Evolutionary conservation across 2,797 vertebrate species (phyloP).

Genomic region (Xiphophorus birchmanni): DNA sequence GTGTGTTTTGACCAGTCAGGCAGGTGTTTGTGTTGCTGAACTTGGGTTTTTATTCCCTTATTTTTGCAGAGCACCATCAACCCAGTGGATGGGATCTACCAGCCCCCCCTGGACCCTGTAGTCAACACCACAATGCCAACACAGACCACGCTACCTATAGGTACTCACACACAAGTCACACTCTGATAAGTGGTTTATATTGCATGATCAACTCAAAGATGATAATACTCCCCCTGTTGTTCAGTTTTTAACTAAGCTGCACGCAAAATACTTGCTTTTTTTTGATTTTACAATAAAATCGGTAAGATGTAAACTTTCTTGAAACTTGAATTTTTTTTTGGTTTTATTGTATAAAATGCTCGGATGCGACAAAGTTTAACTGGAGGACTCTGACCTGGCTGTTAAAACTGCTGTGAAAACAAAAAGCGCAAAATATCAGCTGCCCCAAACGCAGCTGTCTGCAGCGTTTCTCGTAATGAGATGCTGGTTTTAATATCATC

Average conservation of each 20-base stretch:
- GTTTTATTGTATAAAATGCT: neutral
- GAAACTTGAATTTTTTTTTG: neutral
- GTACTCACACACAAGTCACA: conserved; percentile 66
- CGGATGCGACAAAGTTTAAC: neutral
- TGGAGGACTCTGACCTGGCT: conserved; percentile 32
- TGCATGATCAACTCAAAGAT: neutral
- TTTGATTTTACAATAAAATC: neutral
- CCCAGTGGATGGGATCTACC: conserved; percentile 96
- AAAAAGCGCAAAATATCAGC: conserved; percentile 32
- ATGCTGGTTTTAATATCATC: conserved; percentile 18
- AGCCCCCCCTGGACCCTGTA: conserved; percentile 90
- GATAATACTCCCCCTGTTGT: conserved; percentile 53
- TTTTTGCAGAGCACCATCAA: conserved; percentile 94
- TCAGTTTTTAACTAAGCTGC: neutral
- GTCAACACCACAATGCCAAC: conserved; percentile 93
- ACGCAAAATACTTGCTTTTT: neutral
- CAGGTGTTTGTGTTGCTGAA: conserved; percentile 33
- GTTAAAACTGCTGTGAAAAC: conserved; percentile 41
- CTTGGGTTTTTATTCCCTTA: conserved; percentile 40
- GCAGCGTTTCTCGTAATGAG: conserved; percentile 10
- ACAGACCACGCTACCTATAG: conserved; percentile 92
- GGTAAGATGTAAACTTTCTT: too few relatives aligned
- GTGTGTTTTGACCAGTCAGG: neutral
- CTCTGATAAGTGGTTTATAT: neutral
- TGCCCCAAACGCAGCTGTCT: conserved; percentile 25